Conservation (phyloP, 2,888 invertebrate species). For the Yponomeuta evonymella region DNA sequence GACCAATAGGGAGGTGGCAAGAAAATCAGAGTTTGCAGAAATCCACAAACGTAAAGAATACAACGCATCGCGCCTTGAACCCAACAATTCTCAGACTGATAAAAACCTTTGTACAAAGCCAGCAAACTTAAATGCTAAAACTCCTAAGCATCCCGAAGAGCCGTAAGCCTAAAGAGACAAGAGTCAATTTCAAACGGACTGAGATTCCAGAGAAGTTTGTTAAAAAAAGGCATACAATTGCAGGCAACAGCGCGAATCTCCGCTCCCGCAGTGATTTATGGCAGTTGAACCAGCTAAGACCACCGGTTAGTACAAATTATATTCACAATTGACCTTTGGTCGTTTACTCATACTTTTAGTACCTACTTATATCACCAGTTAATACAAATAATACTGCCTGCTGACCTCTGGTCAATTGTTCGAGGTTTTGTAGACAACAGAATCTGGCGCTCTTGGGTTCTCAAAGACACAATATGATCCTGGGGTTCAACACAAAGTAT, state of each 20-base stretch:
- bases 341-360: neutral
- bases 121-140: neutral
- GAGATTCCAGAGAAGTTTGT: slow-evolving; percentile 1
- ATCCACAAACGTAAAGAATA: neutral
- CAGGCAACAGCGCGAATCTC: slow-evolving; percentile 38
- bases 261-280: slow-evolving; percentile 35
- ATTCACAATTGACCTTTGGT: neutral
- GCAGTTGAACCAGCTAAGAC: slow-evolving; percentile 6
- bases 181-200: neutral
- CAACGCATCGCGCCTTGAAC: slow-evolving; percentile 3
- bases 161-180: neutral
- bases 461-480: neutral
- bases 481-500: neutral
- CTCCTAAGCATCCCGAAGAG: neutral
- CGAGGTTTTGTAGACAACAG: neutral
- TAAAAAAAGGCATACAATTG: slow-evolving; percentile 26
- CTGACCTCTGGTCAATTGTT: neutral
- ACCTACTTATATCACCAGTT: neutral
- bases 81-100: slow-evolving; percentile 5
- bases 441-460: neutral
- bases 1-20: neutral
- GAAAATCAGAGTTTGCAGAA: neutral
- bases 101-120: slow-evolving; percentile 7
- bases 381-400: neutral
- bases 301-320: neutral